Percentiles rank a stretch among this genome's conserved stretches.
These are phyloP conservation scores for Mormyrus hasselquistii DNA, from an alignment of 2,797 vertebrate genomes.

Conservation along the genomic window DNA sequence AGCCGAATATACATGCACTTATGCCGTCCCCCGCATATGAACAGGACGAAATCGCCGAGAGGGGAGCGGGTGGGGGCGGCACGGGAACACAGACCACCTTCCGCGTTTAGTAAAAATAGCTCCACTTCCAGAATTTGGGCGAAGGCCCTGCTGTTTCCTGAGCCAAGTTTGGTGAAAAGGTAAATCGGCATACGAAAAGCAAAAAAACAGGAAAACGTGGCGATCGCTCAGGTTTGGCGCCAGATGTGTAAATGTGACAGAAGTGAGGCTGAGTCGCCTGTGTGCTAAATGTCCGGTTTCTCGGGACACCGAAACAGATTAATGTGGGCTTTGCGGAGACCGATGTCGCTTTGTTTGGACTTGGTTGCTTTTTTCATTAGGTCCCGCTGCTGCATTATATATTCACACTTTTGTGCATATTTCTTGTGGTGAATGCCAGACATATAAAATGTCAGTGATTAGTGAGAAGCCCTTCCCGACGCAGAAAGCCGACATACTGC, in stretches of 20 bases:
- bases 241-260: too few species aligned
- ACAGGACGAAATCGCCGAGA: not conserved
- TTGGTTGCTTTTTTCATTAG: not conserved
- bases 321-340: not conserved
- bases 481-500: not conserved
- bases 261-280: not conserved
- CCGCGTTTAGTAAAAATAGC: slow-evolving; percentile 7
- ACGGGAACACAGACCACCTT: not conserved
- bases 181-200: not conserved
- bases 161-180: not conserved
- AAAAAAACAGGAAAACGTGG: not conserved
- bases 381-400: not conserved
- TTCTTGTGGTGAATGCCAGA: not conserved
- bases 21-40: not conserved
- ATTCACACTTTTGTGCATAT: not conserved
- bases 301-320: not conserved
- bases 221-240: not conserved
- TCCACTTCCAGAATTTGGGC: not conserved
- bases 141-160: not conserved
- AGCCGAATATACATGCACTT: not conserved
- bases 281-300: not conserved
- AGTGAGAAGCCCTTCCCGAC: not conserved
- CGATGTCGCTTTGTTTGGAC: not conserved
- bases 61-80: not conserved
- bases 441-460: not conserved